A percentile compares a stretch with the other conserved stretches of the same genome.
Evolutionary conservation across 2,797 vertebrate genomes (phyloP).

Genomic region (Anguilla marmorata): DNA sequence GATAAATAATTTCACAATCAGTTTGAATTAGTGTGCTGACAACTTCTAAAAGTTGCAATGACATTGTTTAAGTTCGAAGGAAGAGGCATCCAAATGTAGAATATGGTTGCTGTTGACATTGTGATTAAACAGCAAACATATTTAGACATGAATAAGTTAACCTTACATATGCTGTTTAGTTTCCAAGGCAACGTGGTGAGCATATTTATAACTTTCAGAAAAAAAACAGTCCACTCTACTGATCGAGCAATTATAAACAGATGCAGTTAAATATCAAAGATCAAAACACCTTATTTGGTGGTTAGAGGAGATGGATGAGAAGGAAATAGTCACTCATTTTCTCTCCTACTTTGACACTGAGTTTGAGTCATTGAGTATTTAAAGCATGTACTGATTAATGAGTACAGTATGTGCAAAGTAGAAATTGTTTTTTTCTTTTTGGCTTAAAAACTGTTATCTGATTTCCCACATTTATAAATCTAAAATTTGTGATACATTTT

Average conservation of each 20-base stretch:
- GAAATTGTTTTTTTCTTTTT: conserved; percentile 33
- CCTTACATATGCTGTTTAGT: conserved; percentile 71
- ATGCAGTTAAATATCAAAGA: conserved; percentile 66
- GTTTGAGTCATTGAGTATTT: conserved; percentile 68
- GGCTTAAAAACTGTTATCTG: not conserved
- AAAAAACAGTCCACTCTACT: conserved; percentile 60
- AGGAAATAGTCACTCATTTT: conserved; percentile 56
- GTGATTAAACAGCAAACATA: conserved; percentile 62
- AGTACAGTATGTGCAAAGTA: conserved; percentile 57
- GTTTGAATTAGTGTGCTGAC: conserved; percentile 29
- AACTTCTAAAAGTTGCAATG: conserved; percentile 18
- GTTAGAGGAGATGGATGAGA: conserved; percentile 57
- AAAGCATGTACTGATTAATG: conserved; percentile 64
- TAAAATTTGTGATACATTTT: not conserved
- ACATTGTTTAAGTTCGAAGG: conserved; percentile 47
- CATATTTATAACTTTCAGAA: conserved; percentile 71
- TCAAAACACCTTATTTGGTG: conserved; percentile 60
- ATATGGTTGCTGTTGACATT: conserved; percentile 55
- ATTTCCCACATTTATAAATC: not conserved
- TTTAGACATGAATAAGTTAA: conserved; percentile 68
- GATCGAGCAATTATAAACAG: conserved; percentile 66
- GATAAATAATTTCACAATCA: conserved; percentile 19
- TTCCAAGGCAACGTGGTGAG: conserved; percentile 74
- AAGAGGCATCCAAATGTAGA: conserved; percentile 38
- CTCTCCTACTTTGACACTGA: conserved; percentile 59